Evolutionary conservation across 2,888 invertebrate species (phyloP).

Genomic region (Gibbula magus): DNA sequence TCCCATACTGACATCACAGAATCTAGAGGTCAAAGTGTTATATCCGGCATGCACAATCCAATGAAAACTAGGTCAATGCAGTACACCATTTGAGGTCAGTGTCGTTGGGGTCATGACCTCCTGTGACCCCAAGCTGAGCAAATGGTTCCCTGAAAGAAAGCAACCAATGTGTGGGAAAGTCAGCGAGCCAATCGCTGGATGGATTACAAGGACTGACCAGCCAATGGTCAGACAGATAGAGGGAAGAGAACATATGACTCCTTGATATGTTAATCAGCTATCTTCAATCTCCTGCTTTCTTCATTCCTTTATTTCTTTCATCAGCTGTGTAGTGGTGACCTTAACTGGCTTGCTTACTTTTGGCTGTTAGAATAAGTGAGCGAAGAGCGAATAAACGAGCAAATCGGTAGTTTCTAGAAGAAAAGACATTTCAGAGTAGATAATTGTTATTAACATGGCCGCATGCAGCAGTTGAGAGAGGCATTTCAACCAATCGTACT

Average conservation of each 20-base stretch:
- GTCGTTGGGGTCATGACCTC: conserved; percentile 15
- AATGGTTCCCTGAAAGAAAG: conserved; percentile 15
- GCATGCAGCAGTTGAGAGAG: conserved; percentile 29
- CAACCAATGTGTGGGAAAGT: not conserved
- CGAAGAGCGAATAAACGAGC: not conserved
- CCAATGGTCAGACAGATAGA: not conserved
- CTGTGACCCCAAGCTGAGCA: conserved; percentile 14
- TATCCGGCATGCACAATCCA: conserved; percentile 13
- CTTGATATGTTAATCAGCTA: conserved; percentile 6
- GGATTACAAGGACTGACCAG: not conserved
- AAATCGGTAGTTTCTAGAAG: conserved; percentile 18
- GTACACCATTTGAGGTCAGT: not conserved
- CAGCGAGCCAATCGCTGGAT: not conserved
- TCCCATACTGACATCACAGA: conserved; percentile 10
- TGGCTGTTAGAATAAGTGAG: conserved; percentile 21
- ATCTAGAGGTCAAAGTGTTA: conserved; percentile 15
- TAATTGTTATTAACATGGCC: conserved; percentile 23
- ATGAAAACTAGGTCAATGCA: conserved; percentile 9
- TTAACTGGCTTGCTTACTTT: not conserved
- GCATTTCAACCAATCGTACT: conserved; percentile 12
- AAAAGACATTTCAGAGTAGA: conserved; percentile 11
- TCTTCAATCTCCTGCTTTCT: not conserved
- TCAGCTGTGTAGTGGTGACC: not conserved
- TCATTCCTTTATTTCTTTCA: not conserved
- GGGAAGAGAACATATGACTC: not conserved